These are phyloP conservation scores for Meloidogyne chitwoodi DNA, from an alignment of 1,140 invertebrate species.

Conservation along the genomic window DNA sequence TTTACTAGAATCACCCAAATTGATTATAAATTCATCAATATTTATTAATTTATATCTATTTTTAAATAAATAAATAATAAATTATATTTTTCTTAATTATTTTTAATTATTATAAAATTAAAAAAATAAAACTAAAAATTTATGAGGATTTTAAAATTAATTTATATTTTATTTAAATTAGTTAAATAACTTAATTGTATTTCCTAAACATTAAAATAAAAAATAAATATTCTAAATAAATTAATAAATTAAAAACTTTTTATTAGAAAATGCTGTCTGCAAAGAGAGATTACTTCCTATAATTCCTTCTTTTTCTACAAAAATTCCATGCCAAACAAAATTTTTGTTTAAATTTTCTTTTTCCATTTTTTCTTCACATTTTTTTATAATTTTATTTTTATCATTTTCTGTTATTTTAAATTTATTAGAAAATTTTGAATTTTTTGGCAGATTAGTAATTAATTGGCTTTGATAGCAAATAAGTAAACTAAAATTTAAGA, in stretches of 20 bases:
- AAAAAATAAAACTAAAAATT: too few species aligned
- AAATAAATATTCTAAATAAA: too few species aligned
- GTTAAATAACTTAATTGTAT: too few species aligned
- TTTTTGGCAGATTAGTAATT: background rate
- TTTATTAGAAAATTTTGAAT: background rate
- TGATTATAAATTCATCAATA: background rate
- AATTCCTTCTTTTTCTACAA: background rate
- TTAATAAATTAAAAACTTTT: background rate
- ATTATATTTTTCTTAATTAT: too few species aligned
- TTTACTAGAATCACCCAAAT: background rate
- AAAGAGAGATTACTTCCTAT: background rate
- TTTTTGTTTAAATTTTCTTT: background rate
- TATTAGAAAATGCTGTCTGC: background rate
- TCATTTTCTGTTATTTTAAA: background rate
- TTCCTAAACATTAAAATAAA: too few species aligned
- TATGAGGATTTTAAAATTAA: too few species aligned
- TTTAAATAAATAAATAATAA: too few species aligned
- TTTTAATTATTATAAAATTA: too few species aligned
- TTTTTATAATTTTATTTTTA: background rate
- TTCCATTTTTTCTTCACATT: background rate
- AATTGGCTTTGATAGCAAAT: background rate
- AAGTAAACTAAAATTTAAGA: background rate
- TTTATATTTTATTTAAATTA: too few species aligned
- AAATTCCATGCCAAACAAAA: background rate
- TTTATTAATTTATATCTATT: background rate